Evolutionary conservation across 2,113 vertebrate genomes (phyloP), one percentile per base, ranked within the genome.

Genomic region (Xiphophorus hellerii): DNA sequence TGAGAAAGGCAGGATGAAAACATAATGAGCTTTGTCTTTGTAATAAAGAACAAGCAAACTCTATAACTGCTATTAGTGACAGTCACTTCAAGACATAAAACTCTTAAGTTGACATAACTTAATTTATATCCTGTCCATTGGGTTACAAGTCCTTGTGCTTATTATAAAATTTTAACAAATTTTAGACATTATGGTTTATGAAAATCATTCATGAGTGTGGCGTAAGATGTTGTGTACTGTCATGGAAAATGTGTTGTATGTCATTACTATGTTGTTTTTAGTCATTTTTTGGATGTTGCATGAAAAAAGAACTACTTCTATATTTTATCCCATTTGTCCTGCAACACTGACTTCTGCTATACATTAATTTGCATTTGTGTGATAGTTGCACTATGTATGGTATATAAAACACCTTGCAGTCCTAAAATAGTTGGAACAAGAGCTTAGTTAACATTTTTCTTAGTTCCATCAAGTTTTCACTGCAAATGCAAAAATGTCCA

Each of bases 1-100:
- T 66, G 76, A 78, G 69, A 80, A 29, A 76, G 66, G 27, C 70
- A 4, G 48, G 62, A 73, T 61, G 71, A 29, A 67, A 63, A 78
- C 76, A 74, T 84, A 68, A 85, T 68, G 64, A 60, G 33, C 72
- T 58, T 66, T 2, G 5, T 62, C 68, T 69, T 76, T 35, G 37
- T 63, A 77, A 84, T 74, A 74, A 84, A 80, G 69, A 70, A 64
- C 48, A 37, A 37, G 10, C 51, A 65, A 84, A 76, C 33, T 69
- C 74, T 82, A 42, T 82, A 87, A 84, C 42, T 68, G 77, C 42
- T 63, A 68, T 78, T 77, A 75, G 77, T 51, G 76, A 77, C 62
- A 70, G 78, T 79, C 48, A 65, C 64, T 78, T 75, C 17, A 35
- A 17, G 84, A 83, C 67, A 73, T 78, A 88, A 71, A 2, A 78